A percentile compares a stretch with the other conserved stretches of the same genome.
Evolutionary conservation across 2,113 vertebrate species (phyloP).

Genomic region (Nerophis ophidion): DNA sequence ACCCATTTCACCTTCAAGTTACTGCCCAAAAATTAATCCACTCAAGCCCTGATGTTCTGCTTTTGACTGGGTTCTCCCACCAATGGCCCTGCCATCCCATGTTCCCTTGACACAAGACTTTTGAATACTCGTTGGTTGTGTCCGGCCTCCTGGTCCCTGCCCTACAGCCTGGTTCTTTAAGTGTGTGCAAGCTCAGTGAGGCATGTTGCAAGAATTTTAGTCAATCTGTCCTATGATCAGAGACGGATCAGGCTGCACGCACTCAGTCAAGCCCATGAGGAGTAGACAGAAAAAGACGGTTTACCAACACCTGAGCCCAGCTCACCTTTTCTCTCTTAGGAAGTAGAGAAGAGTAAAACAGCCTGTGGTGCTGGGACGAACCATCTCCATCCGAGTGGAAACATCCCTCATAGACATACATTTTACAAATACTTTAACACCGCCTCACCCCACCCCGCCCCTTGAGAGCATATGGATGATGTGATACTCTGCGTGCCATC

Average conservation of each 20-base stretch:
- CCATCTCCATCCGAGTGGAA: conserved; percentile 54
- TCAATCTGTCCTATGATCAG: conserved; percentile 12
- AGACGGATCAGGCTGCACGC: conserved; percentile 12
- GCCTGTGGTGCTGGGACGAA: conserved; percentile 22
- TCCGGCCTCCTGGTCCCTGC: conserved; percentile 44
- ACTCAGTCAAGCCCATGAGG: conserved; percentile 28
- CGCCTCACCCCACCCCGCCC: conserved; percentile 16
- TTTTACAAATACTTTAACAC: conserved; percentile 3
- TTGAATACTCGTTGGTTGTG: conserved; percentile 37
- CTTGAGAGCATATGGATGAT: conserved; percentile 33
- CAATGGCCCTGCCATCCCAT: conserved; percentile 19
- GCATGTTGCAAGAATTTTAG: conserved; percentile 28
- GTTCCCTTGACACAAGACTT: conserved; percentile 30
- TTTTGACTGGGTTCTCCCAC: conserved; percentile 36
- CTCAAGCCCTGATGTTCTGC: background rate
- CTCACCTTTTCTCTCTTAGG: conserved; percentile 36
- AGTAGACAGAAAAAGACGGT: conserved; percentile 38
- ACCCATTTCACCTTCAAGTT: background rate
- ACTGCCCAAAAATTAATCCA: background rate
- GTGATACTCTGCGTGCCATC: conserved; percentile 47
- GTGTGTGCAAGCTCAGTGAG: conserved; percentile 40
- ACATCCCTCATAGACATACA: conserved; percentile 20
- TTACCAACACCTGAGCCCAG: conserved; percentile 61
- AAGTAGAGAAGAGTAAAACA: conserved; percentile 37
- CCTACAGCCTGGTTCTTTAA: conserved; percentile 45